Conservation (phyloP, 2,113 vertebrate genomes). For the Gallinago jamesoni region DNA sequence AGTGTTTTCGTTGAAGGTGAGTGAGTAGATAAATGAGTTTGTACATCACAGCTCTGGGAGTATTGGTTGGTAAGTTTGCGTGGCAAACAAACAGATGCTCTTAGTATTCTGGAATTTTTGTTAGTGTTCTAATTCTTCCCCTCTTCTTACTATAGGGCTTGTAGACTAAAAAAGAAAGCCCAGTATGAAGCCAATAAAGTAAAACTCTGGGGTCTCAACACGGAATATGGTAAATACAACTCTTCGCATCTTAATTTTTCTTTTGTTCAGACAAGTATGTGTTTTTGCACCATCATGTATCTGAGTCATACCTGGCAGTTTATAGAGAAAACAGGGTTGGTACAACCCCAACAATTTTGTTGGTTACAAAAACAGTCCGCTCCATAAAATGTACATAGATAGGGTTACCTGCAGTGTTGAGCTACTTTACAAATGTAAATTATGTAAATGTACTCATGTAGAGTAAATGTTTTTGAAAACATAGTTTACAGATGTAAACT, state of each 20-base stretch:
- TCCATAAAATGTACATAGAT: background rate
- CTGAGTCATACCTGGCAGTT: background rate
- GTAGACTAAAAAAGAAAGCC: constrained; percentile 98
- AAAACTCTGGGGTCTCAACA: constrained; percentile 98
- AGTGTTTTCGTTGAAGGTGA: background rate
- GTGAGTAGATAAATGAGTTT: background rate
- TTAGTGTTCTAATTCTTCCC: constrained; percentile 45
- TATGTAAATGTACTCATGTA: background rate
- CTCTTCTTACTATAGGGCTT: constrained; percentile 83
- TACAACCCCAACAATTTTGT: background rate
- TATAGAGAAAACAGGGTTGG: background rate
- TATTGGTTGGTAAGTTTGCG: background rate
- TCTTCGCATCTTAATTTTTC: constrained; percentile 17
- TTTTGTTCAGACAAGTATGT: constrained; percentile 15
- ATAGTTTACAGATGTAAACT: background rate
- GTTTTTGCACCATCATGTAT: background rate
- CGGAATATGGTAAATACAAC: constrained; percentile 90
- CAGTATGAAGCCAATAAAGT: constrained; percentile 99
- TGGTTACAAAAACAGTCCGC: background rate
- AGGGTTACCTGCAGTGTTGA: background rate
- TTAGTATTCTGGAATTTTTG: constrained; percentile 5
- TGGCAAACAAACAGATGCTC: background rate
- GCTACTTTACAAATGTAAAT: background rate
- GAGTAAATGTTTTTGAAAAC: background rate
- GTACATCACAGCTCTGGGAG: background rate